Evolutionary conservation across 2,888 invertebrate species (phyloP).

Genomic region (Diaprepes abbreviatus): DNA sequence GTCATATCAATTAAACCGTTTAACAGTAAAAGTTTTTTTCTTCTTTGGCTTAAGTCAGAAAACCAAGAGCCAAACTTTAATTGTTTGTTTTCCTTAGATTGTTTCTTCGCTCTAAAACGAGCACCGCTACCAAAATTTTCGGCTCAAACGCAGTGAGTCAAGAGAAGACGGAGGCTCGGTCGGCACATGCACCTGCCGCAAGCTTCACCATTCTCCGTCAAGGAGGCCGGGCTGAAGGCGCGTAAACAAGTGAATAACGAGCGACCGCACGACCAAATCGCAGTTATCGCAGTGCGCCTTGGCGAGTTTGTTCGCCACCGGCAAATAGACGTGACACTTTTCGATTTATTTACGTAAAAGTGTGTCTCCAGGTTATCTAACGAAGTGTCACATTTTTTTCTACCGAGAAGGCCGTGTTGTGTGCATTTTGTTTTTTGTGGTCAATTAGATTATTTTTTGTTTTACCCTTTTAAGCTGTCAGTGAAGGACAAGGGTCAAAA

Average conservation of each 20-base stretch:
- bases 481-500: conserved; percentile 15
- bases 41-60: no score
- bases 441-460: not conserved
- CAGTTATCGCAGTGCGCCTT: conserved; percentile 32
- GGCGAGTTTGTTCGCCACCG: conserved; percentile 31
- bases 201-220: conserved; percentile 32
- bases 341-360: conserved; percentile 38
- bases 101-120: not conserved
- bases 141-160: conserved; percentile 26
- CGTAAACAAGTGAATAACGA: conserved; percentile 40
- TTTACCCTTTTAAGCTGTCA: not conserved
- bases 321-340: conserved; percentile 32
- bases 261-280: conserved; percentile 13
- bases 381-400: not conserved
- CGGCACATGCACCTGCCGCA: conserved; percentile 27
- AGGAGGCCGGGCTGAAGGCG: conserved; percentile 32
- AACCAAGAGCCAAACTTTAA: no score
- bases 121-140: conserved; percentile 18
- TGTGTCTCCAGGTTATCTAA: conserved; percentile 35
- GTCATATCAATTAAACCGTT: no score
- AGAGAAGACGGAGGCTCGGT: conserved; percentile 12
- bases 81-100: no score
- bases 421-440: conserved; percentile 6
- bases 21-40: no score
- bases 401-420: conserved; percentile 2